Conservation (phyloP, 2,113 vertebrate species). For the Apteryx owenii region DNA sequence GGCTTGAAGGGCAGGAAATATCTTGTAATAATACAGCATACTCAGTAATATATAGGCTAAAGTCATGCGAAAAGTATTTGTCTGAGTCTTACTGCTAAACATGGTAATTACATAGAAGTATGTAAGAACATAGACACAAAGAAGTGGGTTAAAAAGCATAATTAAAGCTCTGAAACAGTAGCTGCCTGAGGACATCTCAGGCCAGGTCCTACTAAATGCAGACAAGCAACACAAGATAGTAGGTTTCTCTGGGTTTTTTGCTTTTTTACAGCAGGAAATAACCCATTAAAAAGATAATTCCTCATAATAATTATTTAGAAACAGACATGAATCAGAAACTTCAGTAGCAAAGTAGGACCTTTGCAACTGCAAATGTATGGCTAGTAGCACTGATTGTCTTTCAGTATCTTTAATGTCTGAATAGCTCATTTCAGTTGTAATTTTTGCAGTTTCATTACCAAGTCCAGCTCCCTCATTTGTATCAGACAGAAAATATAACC, state of each 20-base stretch:
- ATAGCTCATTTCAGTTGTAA: background rate
- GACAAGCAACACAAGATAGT: conserved; percentile 17
- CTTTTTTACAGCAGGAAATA: conserved; percentile 55
- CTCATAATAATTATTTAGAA: conserved; percentile 57
- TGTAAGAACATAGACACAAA: conserved; percentile 77
- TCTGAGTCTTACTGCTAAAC: conserved; percentile 72
- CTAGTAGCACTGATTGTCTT: background rate
- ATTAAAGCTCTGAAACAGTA: conserved; percentile 76
- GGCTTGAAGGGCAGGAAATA: conserved; percentile 73
- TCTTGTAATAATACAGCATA: conserved; percentile 65
- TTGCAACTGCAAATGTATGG: conserved; percentile 23
- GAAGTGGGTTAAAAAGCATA: conserved; percentile 76
- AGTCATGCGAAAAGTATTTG: conserved; percentile 78
- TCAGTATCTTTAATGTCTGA: background rate
- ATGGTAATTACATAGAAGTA: conserved; percentile 76
- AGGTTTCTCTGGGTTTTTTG: background rate
- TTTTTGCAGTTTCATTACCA: background rate
- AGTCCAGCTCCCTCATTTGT: background rate
- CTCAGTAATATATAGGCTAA: conserved; percentile 66
- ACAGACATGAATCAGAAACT: conserved; percentile 58
- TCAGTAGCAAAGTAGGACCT: conserved; percentile 43
- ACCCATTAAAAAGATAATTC: conserved; percentile 67
- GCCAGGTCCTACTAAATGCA: conserved; percentile 54
- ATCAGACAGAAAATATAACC: background rate
- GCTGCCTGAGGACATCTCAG: conserved; percentile 71